phyloP scores from a whole-genome alignment of 2,797 vertebrate genomes.

The Sarcoramphus papa region DNA sequence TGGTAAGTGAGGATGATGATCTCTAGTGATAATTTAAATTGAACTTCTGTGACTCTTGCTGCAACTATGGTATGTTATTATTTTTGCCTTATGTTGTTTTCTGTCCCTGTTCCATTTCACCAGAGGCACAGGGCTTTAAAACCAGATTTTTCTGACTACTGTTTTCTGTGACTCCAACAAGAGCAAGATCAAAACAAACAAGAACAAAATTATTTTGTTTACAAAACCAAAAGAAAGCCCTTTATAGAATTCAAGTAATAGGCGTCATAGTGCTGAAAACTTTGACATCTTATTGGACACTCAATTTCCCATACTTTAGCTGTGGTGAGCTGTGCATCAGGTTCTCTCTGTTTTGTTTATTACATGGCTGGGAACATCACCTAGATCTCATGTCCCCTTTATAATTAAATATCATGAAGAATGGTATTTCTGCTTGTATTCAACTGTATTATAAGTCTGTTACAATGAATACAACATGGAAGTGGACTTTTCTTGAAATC shows the following conservation, averaged over 20 bases:
- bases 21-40: slow-evolving; percentile 36
- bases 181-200: background rate
- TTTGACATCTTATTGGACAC: background rate
- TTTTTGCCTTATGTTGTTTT: slow-evolving; percentile 11
- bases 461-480: background rate
- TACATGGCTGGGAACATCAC: background rate
- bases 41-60: slow-evolving; percentile 26
- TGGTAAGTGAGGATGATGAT: slow-evolving; percentile 28
- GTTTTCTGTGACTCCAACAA: background rate
- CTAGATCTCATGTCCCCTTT: background rate
- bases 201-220: background rate
- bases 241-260: background rate
- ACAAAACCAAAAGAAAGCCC: background rate
- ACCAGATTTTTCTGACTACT: background rate
- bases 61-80: background rate
- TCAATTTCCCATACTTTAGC: background rate
- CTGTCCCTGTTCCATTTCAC: background rate
- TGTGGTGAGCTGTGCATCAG: background rate
- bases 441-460: background rate
- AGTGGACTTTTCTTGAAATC: background rate
- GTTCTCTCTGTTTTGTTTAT: background rate
- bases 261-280: background rate
- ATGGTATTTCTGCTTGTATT: background rate
- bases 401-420: background rate
- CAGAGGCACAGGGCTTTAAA: background rate